Evolutionary conservation across 37 sponge, comb jelly and placozoan species (phyloP), one percentile per base, ranked within the genome.

Genomic region (Diacarnus erythraeanus): DNA sequence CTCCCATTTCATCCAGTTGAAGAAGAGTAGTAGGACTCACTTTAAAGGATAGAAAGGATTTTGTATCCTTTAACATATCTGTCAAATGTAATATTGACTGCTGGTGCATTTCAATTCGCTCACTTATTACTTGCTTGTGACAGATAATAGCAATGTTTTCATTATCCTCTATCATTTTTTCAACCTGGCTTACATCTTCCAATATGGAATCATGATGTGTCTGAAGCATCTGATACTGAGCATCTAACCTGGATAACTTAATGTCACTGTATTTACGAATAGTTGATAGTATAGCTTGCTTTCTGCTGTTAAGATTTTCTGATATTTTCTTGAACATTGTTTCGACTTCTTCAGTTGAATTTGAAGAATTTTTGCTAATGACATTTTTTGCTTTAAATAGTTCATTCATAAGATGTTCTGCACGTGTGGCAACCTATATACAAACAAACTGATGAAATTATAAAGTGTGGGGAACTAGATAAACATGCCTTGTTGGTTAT

Each of bases 371-470:
- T 3, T 61, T 40, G 4, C 3, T 27, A 12, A 78, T n/a, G 6
- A 2, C 39, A 31, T 66, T 42, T 42, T 63, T 64, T 17, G 44
- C 78, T 33, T 78, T 35, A 29, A 44, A 20, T 25, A 78, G 67
- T 36, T 47, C 27, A 0, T 78, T 30, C 54, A 65, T 47, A 37
- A 38, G n/a, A 6, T 26, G 22, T 21, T 78, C 67, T 6, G 78
- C 78, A 23, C 3, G 26, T 38, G 78, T 33, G 25, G 78, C 67
- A 44, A 78, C 78, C 78, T 78, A 67, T 6, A 42, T 23, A 54
- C n/a, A n/a, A n/a, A n/a, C n/a, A n/a, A n/a, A n/a, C n/a, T n/a
- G n/a, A n/a, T n/a, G n/a, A n/a, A n/a, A n/a, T n/a, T n/a, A n/a
- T n/a, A n/a, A n/a, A n/a, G n/a, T n/a, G n/a, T n/a, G n/a, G n/a